Conservation (phyloP, 2,797 vertebrate genomes). For the Pseudochirops corinnae region DNA sequence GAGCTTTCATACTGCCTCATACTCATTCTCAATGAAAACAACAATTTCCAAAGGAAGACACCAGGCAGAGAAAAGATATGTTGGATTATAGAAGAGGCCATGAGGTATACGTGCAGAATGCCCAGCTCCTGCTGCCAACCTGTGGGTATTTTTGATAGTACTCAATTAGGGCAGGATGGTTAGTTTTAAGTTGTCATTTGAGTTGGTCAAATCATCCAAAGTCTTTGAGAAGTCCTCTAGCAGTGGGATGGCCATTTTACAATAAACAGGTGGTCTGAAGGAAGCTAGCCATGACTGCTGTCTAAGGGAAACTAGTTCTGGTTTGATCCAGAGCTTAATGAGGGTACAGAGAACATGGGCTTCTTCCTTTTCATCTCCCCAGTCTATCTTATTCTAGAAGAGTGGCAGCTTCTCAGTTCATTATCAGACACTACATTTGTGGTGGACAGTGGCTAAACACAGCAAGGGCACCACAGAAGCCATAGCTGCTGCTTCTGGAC, state of each 20-base stretch:
- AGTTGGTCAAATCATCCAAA: slow-evolving; percentile 79
- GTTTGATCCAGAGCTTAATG: slow-evolving; percentile 4
- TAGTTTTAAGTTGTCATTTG: slow-evolving; percentile 84
- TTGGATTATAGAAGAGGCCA: slow-evolving; percentile 64
- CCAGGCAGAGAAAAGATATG: slow-evolving; percentile 67
- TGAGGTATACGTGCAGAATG: slow-evolving; percentile 50
- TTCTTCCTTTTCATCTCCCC: slow-evolving; percentile 16
- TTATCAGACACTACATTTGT: background rate
- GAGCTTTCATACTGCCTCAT: slow-evolving; percentile 8
- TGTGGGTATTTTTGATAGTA: slow-evolving; percentile 84
- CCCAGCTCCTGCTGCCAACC: slow-evolving; percentile 65
- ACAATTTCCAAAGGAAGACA: slow-evolving; percentile 66
- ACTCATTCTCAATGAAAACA: slow-evolving; percentile 62
- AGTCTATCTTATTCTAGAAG: background rate
- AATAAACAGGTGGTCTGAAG: slow-evolving; percentile 82
- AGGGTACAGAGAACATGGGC: slow-evolving; percentile 19
- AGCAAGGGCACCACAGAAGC: background rate
- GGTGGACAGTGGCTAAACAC: background rate
- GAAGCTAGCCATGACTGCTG: slow-evolving; percentile 51
- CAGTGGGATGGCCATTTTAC: slow-evolving; percentile 62
- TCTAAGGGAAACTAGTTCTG: slow-evolving; percentile 6
- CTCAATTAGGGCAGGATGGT: slow-evolving; percentile 79
- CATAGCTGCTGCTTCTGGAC: background rate
- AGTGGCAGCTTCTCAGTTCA: background rate
- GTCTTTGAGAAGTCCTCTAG: slow-evolving; percentile 66